phyloP scores from a whole-genome alignment of 64 coral and sea anemone species.

The Hydrozoanthus tunicans region DNA sequence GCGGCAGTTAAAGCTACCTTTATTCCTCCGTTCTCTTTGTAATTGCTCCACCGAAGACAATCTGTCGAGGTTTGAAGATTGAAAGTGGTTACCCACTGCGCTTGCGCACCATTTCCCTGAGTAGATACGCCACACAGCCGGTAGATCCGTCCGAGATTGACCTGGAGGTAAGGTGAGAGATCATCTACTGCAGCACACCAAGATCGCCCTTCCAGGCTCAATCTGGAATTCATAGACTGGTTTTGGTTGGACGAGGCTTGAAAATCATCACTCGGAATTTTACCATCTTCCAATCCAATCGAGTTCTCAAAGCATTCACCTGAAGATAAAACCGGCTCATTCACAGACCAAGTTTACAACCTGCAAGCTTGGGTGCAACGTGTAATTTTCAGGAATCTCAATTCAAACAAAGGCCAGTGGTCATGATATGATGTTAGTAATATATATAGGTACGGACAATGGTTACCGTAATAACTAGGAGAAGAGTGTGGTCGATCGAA shows the following conservation, averaged over 20 bases:
- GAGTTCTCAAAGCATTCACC: not conserved
- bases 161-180: conserved; percentile 1
- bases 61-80: not conserved
- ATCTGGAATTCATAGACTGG: not conserved
- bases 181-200: conserved; percentile 5
- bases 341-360: too few species aligned
- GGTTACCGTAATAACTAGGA: too few species aligned
- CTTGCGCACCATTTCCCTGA: not conserved
- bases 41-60: not conserved
- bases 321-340: not conserved
- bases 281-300: not conserved
- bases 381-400: too few species aligned
- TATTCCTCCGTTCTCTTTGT: not conserved
- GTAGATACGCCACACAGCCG: conserved; percentile 1
- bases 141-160: not conserved
- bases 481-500: too few species aligned
- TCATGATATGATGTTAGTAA: too few species aligned
- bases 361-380: too few species aligned
- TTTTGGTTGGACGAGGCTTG: not conserved
- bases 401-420: too few species aligned
- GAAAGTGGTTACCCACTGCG: not conserved
- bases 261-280: not conserved
- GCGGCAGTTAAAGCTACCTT: not conserved
- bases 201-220: not conserved
- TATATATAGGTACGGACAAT: too few species aligned